These are phyloP conservation scores for Drosophila quadrilineata DNA, from an alignment of 1,140 invertebrate species.

Conservation along the genomic window DNA sequence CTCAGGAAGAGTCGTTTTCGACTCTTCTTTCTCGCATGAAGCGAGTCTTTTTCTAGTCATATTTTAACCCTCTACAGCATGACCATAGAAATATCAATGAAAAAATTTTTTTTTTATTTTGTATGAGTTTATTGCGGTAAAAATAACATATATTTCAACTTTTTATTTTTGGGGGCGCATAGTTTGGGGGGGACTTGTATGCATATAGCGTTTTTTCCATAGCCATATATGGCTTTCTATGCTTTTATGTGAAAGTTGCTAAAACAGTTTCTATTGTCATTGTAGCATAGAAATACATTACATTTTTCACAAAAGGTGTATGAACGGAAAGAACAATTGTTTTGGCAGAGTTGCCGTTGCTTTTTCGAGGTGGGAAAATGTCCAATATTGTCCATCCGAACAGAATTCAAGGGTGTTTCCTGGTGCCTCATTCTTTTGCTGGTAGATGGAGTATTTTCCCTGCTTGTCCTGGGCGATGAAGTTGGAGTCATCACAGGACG, in stretches of 20 bases:
- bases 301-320: constrained; percentile 32
- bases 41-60: too few relatives aligned
- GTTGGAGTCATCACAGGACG: constrained; percentile 10
- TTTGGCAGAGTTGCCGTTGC: constrained; percentile 22
- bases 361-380: constrained; percentile 30
- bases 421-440: constrained; percentile 6
- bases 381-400: constrained; percentile 12
- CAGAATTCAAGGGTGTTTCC: constrained; percentile 12
- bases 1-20: too few relatives aligned
- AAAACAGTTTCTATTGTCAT: constrained; percentile 38
- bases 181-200: constrained; percentile 6
- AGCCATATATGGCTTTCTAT: constrained; percentile 17
- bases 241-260: constrained; percentile 16
- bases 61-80: too few relatives aligned
- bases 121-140: too few relatives aligned
- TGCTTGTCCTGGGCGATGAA: neutral
- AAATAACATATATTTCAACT: neutral
- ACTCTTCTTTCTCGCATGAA: too few relatives aligned
- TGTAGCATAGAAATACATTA: constrained; percentile 36
- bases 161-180: neutral
- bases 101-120: too few relatives aligned
- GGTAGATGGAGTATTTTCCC: constrained; percentile 6
- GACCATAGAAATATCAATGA: too few relatives aligned
- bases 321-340: constrained; percentile 20
- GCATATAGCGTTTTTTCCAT: neutral